Percentiles rank a stretch among this genome's conserved stretches.
These are phyloP conservation scores for Streptopelia turtur DNA, from an alignment of 2,797 vertebrate species.

Conservation along the genomic window DNA sequence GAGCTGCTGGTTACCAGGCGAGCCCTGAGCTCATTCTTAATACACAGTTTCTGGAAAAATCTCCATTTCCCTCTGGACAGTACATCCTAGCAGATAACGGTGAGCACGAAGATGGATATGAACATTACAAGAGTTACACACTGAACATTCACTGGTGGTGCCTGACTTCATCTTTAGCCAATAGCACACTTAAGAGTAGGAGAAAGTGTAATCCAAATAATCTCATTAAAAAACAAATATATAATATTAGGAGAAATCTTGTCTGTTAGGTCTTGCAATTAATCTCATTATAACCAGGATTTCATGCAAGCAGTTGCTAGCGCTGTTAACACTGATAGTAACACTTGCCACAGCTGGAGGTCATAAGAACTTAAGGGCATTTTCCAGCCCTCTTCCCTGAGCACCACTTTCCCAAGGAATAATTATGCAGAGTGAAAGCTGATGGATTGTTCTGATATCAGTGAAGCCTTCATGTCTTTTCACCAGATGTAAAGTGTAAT, in stretches of 20 bases:
- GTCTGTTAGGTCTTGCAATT: neutral
- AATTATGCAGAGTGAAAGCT: conserved; percentile 63
- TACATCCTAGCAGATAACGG: neutral
- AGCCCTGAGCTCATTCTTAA: neutral
- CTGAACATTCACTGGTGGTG: neutral
- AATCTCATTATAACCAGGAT: neutral
- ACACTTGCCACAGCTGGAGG: conserved; percentile 15
- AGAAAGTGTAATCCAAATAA: neutral
- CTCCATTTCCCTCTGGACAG: neutral
- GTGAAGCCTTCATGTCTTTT: conserved; percentile 58
- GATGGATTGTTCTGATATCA: conserved; percentile 59
- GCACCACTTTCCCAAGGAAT: conserved; percentile 6
- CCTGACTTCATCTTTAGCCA: neutral
- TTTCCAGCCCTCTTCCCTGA: conserved; percentile 31
- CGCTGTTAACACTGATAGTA: neutral
- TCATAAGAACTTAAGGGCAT: conserved; percentile 20
- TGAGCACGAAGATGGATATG: neutral
- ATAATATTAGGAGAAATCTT: neutral
- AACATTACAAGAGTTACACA: neutral
- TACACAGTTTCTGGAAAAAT: neutral
- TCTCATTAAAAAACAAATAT: neutral
- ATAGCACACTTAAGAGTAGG: neutral
- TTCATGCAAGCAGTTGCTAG: conserved; percentile 7
- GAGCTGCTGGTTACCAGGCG: neutral
- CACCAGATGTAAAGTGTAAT: conserved; percentile 65